A percentile compares a stretch with the other conserved stretches of the same genome.
Evolutionary conservation across 2,797 vertebrate genomes (phyloP).

Genomic region (Cuculus canorus): DNA sequence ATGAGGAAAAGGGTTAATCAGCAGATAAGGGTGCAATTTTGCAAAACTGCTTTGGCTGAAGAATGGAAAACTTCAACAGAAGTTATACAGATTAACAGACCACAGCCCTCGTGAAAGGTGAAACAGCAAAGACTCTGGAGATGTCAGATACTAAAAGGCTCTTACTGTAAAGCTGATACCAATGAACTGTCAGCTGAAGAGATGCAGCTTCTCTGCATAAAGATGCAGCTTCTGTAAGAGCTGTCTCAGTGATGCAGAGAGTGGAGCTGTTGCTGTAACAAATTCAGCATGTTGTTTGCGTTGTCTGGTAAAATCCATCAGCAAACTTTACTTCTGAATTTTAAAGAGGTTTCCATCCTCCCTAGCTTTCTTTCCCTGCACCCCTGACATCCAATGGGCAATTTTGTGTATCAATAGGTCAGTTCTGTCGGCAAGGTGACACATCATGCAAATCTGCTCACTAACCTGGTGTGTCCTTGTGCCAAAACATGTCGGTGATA

Average conservation of each 20-base stretch:
- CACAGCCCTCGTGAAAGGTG: not conserved
- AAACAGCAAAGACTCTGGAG: not conserved
- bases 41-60: not conserved
- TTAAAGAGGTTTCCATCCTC: not conserved
- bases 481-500: not conserved
- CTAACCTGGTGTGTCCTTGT: too few species aligned
- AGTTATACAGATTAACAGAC: not conserved
- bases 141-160: not conserved
- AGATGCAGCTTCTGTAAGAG: not conserved
- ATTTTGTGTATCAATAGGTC: not conserved
- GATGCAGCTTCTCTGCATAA: not conserved
- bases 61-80: not conserved
- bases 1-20: slow-evolving; percentile 54
- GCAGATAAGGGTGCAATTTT: slow-evolving; percentile 23
- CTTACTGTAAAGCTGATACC: not conserved
- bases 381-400: not conserved
- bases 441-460: not conserved
- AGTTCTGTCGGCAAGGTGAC: not conserved
- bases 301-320: not conserved
- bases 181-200: not conserved
- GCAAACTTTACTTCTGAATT: not conserved
- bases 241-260: not conserved
- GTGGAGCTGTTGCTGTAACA: not conserved
- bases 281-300: not conserved
- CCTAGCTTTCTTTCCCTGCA: not conserved